Percentiles rank a stretch among this genome's conserved stretches.
Evolutionary conservation across 2,797 vertebrate species (phyloP).

Genomic region (Taeniopygia guttata): DNA sequence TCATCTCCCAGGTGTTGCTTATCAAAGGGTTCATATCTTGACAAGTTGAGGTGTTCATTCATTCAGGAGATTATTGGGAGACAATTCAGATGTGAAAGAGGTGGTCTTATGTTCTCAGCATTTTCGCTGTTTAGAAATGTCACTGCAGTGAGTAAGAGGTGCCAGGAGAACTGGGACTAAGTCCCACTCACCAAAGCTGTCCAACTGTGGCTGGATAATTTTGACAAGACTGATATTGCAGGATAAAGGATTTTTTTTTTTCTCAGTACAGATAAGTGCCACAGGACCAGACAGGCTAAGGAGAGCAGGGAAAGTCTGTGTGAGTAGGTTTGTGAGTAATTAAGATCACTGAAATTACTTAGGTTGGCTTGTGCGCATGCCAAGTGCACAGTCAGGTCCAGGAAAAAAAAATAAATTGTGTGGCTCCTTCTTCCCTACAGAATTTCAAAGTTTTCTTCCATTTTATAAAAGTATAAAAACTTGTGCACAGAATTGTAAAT

Average conservation of each 20-base stretch:
- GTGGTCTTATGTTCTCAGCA: background rate
- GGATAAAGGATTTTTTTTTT: background rate
- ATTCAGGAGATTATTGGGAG: background rate
- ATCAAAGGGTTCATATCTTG: background rate
- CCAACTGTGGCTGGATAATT: background rate
- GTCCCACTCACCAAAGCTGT: background rate
- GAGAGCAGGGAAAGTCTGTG: background rate
- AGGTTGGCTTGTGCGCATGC: fast-evolving
- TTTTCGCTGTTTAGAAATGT: background rate
- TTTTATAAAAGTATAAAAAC: background rate
- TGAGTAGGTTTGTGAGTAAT: fast-evolving
- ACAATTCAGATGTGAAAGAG: background rate
- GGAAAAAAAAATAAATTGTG: background rate
- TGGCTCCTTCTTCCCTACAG: background rate
- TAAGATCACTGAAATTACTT: background rate
- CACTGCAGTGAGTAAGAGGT: background rate
- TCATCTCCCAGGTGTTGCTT: background rate
- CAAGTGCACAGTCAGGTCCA: background rate
- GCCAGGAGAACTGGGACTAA: background rate
- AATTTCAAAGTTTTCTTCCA: background rate
- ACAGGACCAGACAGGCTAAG: background rate
- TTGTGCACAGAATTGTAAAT: background rate
- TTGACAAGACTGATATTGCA: background rate
- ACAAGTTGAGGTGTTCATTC: background rate
- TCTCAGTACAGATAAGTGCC: background rate